These are phyloP conservation scores for Albula glossodonta DNA, from an alignment of 2,113 vertebrate species.

Conservation along the genomic window DNA sequence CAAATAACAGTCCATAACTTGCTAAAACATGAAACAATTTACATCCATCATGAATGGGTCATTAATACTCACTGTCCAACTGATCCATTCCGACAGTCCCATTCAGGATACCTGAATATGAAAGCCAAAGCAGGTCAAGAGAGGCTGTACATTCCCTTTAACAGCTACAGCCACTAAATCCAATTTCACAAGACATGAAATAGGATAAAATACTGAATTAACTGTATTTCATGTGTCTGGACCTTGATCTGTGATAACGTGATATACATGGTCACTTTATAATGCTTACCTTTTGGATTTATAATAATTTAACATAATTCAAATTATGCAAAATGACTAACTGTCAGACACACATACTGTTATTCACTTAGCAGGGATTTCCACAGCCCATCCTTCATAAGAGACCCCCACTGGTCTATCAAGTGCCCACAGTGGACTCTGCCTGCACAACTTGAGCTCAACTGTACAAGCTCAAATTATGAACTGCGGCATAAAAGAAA, in stretches of 20 bases:
- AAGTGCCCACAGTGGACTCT: too few relatives aligned
- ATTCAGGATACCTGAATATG: slow-evolving; percentile 26
- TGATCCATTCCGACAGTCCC: slow-evolving; percentile 19
- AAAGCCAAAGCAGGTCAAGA: not conserved
- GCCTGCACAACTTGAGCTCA: too few relatives aligned
- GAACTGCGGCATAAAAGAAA: too few relatives aligned
- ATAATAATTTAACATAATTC: too few relatives aligned
- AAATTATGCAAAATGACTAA: too few relatives aligned
- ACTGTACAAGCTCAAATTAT: too few relatives aligned
- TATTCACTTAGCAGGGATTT: too few relatives aligned
- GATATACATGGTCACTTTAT: not conserved
- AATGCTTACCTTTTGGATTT: not conserved
- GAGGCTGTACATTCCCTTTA: not conserved
- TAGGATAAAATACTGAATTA: not conserved
- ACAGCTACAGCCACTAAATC: not conserved
- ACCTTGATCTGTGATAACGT: not conserved
- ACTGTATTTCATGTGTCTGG: not conserved
- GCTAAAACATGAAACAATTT: not conserved
- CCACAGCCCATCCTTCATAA: too few relatives aligned
- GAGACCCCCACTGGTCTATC: too few relatives aligned
- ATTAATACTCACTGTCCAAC: slow-evolving; percentile 10
- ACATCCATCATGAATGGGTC: not conserved
- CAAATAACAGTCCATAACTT: too few relatives aligned
- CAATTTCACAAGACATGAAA: not conserved
- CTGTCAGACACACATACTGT: too few relatives aligned